Conservation (phyloP, 2,888 invertebrate species). For the Alentia gelatinosa region DNA sequence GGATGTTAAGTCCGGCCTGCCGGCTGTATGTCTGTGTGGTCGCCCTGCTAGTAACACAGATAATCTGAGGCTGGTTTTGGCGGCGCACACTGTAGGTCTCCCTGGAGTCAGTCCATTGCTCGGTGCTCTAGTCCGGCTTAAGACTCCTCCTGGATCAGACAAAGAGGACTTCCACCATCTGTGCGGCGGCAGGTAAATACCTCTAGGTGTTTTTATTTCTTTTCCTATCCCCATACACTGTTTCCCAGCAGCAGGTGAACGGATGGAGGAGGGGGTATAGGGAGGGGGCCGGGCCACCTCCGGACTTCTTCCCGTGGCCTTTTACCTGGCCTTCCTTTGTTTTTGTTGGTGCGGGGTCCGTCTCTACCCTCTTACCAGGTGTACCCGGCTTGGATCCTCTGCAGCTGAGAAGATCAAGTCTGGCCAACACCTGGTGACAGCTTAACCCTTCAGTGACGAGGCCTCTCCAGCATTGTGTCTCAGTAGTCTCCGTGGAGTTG, state of each 20-base stretch:
- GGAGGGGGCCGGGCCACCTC: neutral
- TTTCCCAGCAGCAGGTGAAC: neutral
- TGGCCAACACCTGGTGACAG: too few relatives aligned
- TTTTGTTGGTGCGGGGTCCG: neutral
- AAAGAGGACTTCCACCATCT: neutral
- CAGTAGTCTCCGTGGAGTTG: too few relatives aligned
- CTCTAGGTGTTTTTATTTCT: neutral
- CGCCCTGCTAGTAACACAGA: too few relatives aligned
- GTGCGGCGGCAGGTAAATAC: neutral
- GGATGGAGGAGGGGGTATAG: too few relatives aligned
- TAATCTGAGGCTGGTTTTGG: neutral
- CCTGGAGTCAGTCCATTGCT: neutral
- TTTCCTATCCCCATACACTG: too few relatives aligned
- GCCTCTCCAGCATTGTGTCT: too few relatives aligned
- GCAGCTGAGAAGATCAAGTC: too few relatives aligned
- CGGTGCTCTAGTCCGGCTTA: neutral
- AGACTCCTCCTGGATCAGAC: neutral
- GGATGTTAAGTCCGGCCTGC: too few relatives aligned
- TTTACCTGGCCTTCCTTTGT: neutral
- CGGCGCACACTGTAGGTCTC: neutral
- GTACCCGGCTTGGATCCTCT: too few relatives aligned
- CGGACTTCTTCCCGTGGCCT: neutral
- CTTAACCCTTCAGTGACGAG: too few relatives aligned
- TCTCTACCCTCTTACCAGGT: conserved; percentile 1
- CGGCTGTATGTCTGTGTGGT: too few relatives aligned